Percentiles rank a stretch among this genome's conserved stretches.
These are phyloP conservation scores for Momotus momota DNA, from an alignment of 2,797 vertebrate species.

Conservation along the genomic window DNA sequence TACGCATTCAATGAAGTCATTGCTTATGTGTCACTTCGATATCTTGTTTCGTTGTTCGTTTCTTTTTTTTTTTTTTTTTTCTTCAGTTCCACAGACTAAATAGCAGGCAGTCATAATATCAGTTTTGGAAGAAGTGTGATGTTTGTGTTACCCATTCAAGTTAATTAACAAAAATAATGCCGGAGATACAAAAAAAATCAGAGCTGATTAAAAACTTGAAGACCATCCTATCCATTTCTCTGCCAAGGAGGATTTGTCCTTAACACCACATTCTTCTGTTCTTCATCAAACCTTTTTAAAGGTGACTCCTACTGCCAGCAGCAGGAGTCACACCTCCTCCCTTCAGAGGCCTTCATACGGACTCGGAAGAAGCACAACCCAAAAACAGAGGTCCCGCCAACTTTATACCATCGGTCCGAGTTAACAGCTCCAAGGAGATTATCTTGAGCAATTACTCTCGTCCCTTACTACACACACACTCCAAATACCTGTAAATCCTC, in stretches of 20 bases:
- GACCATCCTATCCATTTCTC: background rate
- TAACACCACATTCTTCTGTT: background rate
- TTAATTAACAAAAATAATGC: constrained; percentile 54
- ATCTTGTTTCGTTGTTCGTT: background rate
- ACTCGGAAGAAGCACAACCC: background rate
- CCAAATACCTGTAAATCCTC: constrained; percentile 33
- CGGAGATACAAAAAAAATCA: constrained; percentile 4
- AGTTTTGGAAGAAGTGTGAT: constrained; percentile 34
- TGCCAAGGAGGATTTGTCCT: constrained; percentile 12
- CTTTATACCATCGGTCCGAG: background rate
- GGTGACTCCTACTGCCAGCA: background rate
- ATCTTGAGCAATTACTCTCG: background rate
- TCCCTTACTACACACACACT: background rate
- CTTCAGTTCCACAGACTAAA: constrained; percentile 21
- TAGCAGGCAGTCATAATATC: constrained; percentile 7
- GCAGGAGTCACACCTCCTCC: background rate
- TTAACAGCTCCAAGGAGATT: background rate
- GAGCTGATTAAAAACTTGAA: constrained; percentile 43
- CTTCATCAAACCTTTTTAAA: background rate
- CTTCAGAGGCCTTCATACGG: background rate
- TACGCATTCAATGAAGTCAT: background rate
- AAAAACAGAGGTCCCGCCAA: background rate
- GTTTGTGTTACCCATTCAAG: constrained; percentile 18
- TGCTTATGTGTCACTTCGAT: background rate
- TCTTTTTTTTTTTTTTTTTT: background rate